Evolutionary conservation across 2,888 invertebrate genomes (phyloP), one percentile per base, ranked within the genome.

Genomic region (Scaptomyza parva): DNA sequence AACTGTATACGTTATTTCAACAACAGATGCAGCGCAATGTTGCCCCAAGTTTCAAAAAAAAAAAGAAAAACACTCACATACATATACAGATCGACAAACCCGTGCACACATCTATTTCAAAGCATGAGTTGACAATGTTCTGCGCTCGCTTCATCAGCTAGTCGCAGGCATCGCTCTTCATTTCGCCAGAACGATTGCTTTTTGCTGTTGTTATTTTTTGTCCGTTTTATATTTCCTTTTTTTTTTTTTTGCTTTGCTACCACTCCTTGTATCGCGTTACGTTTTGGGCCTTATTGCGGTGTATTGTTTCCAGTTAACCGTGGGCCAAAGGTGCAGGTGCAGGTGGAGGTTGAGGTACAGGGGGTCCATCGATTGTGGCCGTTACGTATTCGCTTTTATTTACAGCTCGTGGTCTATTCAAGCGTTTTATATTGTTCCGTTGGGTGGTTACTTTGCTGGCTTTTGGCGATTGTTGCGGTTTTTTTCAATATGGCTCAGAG

Each of bases 341-440:
- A 7, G 6, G 45, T 5, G 8, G 8, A n/a, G n/a, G n/a, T n/a
- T n/a, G n/a, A n/a, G n/a, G n/a, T n/a, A n/a, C 11, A 39, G 37
- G 40, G 51, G 57, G 30, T 11, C 30, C 62, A 73, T 73, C 86
- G 70, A 81, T 86, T 83, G 80, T 60, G 51, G 44, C 37, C 35
- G 59, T 14, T 61, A 55, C 79, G 63, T 63, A 68, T 76, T 65
- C 59, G 72, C 47, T 75, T 75, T 70, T 84, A 72, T 80, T 80
- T 68, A 71, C 78, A 60, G 60, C 61, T 59, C 52, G 44, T 45
- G 73, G 59, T 67, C 55, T 61, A 74, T 60, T 79, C 66, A 75
- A 78, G 59, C 78, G 61, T 53, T 72, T 72, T 64, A 72, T 76
- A 75, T 77, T 75, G 77, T 77, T 77, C 77, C 73, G 64, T 24